phyloP scores from a whole-genome alignment of 1,140 invertebrate genomes.

The Ctenoplectra terminalis region DNA sequence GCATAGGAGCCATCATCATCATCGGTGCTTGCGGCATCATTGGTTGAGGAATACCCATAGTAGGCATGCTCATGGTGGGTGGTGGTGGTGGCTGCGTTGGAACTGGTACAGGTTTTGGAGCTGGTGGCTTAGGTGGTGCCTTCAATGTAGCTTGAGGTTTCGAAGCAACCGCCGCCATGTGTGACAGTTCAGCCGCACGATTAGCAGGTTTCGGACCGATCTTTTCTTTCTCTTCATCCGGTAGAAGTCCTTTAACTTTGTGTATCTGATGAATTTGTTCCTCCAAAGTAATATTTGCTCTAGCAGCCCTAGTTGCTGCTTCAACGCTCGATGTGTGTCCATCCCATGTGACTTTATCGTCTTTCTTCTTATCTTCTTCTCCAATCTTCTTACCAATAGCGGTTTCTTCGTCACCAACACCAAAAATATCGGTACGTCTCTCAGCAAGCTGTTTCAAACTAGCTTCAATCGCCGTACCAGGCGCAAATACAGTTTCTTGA shows the following conservation, averaged over 20 bases:
- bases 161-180: slow-evolving; percentile 80
- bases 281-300: slow-evolving; percentile 97
- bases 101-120: slow-evolving; percentile 76
- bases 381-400: slow-evolving; percentile 99
- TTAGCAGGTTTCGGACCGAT: slow-evolving; percentile 91
- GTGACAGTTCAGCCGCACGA: slow-evolving; percentile 76
- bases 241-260: slow-evolving; percentile 95
- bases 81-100: slow-evolving; percentile 79
- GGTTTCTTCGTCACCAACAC: slow-evolving; percentile 98
- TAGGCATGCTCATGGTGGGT: slow-evolving; percentile 79
- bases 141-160: slow-evolving; percentile 83
- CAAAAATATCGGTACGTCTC: slow-evolving; percentile 99
- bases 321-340: slow-evolving; percentile 98
- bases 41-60: slow-evolving; percentile 84
- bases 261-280: slow-evolving; percentile 99
- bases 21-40: slow-evolving; percentile 85
- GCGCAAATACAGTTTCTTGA: slow-evolving; percentile 94
- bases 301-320: slow-evolving; percentile 93
- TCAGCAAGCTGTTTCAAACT: slow-evolving; percentile 98
- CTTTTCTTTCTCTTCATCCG: slow-evolving; percentile 97
- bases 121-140: slow-evolving; percentile 79
- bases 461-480: slow-evolving; percentile 95
- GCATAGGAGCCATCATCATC: slow-evolving; percentile 87
- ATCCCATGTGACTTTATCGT: slow-evolving; percentile 98
- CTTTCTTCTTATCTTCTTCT: slow-evolving; percentile 94